phyloP scores from a whole-genome alignment of 2,888 invertebrate species.

The Hyles lineata region DNA sequence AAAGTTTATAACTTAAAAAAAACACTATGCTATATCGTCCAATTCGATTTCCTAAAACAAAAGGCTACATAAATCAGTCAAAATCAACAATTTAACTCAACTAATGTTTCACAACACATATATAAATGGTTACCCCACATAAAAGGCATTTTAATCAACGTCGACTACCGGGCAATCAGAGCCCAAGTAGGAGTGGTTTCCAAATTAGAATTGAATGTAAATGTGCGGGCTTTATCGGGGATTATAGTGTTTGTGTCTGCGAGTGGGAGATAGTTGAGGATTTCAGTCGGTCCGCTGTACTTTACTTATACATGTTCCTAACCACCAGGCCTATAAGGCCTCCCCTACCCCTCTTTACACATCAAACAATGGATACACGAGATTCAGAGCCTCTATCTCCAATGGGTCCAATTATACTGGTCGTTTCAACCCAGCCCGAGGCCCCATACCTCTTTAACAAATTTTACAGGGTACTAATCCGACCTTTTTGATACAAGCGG shows the following conservation, averaged over 20 bases:
- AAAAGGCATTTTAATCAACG: conserved; percentile 77
- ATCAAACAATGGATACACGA: background rate
- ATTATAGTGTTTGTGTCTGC: conserved; percentile 85
- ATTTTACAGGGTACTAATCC: conserved; percentile 82
- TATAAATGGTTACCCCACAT: conserved; percentile 36
- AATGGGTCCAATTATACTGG: conserved; percentile 55
- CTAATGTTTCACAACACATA: background rate
- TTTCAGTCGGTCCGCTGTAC: conserved; percentile 64
- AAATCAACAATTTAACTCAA: background rate
- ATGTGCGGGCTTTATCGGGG: conserved; percentile 86
- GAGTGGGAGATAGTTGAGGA: conserved; percentile 80
- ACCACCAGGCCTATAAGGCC: conserved; percentile 52
- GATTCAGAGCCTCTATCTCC: conserved; percentile 7
- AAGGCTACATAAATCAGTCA: background rate
- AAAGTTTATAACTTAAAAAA: too few relatives aligned
- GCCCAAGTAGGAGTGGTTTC: conserved; percentile 72
- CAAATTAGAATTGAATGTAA: conserved; percentile 85
- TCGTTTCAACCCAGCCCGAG: conserved; percentile 55
- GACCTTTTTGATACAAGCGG: conserved; percentile 69
- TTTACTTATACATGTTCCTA: conserved; percentile 62
- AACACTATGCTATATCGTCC: too few relatives aligned
- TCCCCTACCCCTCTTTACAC: conserved; percentile 34
- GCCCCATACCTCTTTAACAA: conserved; percentile 82
- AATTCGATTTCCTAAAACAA: background rate
- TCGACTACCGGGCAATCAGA: conserved; percentile 79